phyloP scores from a whole-genome alignment of 2,113 vertebrate genomes.

The Bubalus kerabau region DNA sequence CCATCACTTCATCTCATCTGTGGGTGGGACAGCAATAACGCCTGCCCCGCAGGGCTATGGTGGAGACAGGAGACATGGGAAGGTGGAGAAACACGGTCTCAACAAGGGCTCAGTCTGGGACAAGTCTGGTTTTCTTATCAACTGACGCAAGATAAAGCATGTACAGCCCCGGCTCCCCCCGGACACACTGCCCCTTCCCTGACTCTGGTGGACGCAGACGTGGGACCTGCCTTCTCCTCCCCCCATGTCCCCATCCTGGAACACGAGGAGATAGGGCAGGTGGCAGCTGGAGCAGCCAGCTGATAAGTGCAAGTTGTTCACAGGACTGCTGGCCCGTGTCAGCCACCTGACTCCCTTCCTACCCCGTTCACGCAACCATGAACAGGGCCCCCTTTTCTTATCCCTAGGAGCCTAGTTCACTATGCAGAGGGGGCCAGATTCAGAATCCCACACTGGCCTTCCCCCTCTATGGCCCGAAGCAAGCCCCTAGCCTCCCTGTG shows the following conservation, averaged over 20 bases:
- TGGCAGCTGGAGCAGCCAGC: background rate
- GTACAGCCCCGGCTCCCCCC: background rate
- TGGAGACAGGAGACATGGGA: rapidly evolving
- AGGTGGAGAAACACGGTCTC: background rate
- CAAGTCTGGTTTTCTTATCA: too few species aligned
- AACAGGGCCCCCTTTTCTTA: background rate
- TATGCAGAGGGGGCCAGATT: background rate
- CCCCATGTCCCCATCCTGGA: background rate
- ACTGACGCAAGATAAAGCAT: rapidly evolving
- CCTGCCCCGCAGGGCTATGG: rapidly evolving
- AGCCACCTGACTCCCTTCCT: rapidly evolving
- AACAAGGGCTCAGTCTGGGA: background rate
- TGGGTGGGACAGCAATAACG: background rate
- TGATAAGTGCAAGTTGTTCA: rapidly evolving
- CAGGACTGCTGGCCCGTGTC: rapidly evolving
- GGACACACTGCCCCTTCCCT: background rate
- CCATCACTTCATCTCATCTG: background rate
- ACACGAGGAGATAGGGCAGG: background rate
- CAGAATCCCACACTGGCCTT: background rate
- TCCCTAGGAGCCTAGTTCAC: background rate
- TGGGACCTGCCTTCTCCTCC: background rate
- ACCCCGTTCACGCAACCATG: background rate
- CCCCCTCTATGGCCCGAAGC: background rate
- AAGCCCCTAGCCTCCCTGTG: background rate
- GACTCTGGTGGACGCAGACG: background rate